Percentiles rank a stretch among this genome's conserved stretches.
Conservation (phyloP, 2,797 vertebrate genomes). For the Sus cebifrons region DNA sequence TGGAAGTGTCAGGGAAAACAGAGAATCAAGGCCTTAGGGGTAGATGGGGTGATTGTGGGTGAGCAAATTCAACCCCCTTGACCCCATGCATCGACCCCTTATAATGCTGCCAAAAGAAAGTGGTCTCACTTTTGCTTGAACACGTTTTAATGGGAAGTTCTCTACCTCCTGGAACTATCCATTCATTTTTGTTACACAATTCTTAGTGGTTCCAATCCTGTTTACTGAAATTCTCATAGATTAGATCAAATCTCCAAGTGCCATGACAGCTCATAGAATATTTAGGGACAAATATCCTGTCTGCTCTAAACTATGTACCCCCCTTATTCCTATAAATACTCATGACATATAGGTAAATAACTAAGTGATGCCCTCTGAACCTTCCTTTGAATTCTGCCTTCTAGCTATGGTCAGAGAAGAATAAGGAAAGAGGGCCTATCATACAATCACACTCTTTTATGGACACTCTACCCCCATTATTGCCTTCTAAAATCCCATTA, state of each 20-base stretch:
- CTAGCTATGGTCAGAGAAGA: neutral
- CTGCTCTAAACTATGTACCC: neutral
- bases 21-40: neutral
- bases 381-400: neutral
- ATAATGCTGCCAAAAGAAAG: neutral
- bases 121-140: neutral
- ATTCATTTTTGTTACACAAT: neutral
- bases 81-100: neutral
- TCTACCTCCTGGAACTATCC: neutral
- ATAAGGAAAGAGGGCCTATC: neutral
- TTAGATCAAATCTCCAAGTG: neutral
- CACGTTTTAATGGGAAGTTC: neutral
- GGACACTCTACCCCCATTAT: neutral
- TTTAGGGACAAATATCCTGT: neutral
- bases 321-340: neutral
- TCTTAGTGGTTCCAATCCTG: neutral
- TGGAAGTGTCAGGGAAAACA: neutral
- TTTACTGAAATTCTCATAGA: neutral
- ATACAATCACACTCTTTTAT: neutral
- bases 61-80: neutral
- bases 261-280: neutral
- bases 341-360: neutral
- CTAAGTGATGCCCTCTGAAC: neutral
- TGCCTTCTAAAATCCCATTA: conserved; percentile 62
- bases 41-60: too few species aligned